phyloP scores from a whole-genome alignment of 2,113 vertebrate species.

The Steatornis caripensis region DNA sequence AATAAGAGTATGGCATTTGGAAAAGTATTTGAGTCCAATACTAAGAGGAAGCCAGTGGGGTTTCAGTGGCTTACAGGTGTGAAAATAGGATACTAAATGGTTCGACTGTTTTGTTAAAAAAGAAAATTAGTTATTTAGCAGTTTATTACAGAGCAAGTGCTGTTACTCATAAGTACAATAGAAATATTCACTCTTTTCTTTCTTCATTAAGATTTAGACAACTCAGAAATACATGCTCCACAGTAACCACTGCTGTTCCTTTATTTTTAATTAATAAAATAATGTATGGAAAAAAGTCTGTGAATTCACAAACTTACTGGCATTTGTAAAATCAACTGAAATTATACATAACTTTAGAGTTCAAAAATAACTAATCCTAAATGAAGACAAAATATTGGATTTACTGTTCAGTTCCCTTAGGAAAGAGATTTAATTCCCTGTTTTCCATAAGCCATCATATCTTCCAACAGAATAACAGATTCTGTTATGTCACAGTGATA shows the following conservation, averaged over 20 bases:
- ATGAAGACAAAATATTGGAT: neutral
- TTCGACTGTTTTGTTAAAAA: neutral
- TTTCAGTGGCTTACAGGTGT: neutral
- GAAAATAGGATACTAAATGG: neutral
- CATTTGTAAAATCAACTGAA: neutral
- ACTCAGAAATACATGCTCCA: neutral
- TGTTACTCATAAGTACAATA: neutral
- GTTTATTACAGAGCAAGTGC: neutral
- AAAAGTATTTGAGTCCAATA: neutral
- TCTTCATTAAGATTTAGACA: neutral
- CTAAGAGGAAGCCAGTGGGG: neutral
- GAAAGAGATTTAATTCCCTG: neutral
- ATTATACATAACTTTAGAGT: neutral
- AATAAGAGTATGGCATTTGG: neutral
- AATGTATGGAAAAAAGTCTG: neutral
- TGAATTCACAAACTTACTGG: neutral
- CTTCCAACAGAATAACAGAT: neutral
- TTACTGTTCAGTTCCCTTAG: neutral
- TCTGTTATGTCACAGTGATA: neutral
- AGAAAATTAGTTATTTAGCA: neutral
- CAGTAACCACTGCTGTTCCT: neutral
- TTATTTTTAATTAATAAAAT: neutral
- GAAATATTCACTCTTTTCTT: neutral
- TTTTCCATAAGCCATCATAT: neutral
- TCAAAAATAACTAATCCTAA: neutral